phyloP scores from a whole-genome alignment of 2,797 vertebrate species.

The Spondyliosoma cantharus region DNA sequence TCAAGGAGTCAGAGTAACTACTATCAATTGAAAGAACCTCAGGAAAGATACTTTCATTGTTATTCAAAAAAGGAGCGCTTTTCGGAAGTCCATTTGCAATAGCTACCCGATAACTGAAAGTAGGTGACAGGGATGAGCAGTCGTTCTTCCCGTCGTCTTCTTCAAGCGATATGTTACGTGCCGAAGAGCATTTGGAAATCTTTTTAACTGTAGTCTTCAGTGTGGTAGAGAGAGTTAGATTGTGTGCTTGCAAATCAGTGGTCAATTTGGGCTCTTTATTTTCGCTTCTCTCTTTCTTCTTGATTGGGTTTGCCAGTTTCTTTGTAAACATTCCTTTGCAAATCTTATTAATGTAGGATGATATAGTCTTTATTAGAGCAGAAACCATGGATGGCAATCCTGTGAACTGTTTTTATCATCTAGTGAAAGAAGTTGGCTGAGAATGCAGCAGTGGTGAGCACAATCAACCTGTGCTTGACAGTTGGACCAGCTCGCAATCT shows the following conservation, averaged over 20 bases:
- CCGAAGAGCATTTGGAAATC: slow-evolving; percentile 93
- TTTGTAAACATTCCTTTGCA: slow-evolving; percentile 99
- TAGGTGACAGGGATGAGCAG: slow-evolving; percentile 95
- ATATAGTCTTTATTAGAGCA: slow-evolving; percentile 92
- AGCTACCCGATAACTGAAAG: slow-evolving; percentile 97
- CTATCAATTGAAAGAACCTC: slow-evolving; percentile 92
- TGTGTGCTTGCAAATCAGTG: slow-evolving; percentile 86
- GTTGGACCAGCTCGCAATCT: slow-evolving; percentile 62
- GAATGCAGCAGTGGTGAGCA: slow-evolving; percentile 61
- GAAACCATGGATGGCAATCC: slow-evolving; percentile 95
- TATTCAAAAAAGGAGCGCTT: slow-evolving; percentile 83
- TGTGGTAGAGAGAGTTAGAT: slow-evolving; percentile 91
- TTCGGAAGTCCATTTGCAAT: slow-evolving; percentile 97
- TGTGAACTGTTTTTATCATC: slow-evolving; percentile 78
- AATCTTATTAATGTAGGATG: slow-evolving; percentile 94
- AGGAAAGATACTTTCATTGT: slow-evolving; percentile 88
- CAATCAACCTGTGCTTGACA: slow-evolving; percentile 65
- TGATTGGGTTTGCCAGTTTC: slow-evolving; percentile 95
- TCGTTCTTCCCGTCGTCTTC: slow-evolving; percentile 89
- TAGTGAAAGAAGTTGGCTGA: slow-evolving; percentile 67
- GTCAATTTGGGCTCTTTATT: slow-evolving; percentile 89
- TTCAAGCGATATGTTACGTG: slow-evolving; percentile 92
- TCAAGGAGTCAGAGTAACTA: slow-evolving; percentile 91
- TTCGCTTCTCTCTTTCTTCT: slow-evolving; percentile 92
- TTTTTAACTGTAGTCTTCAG: slow-evolving; percentile 96